Evolutionary conservation across 2,888 invertebrate genomes (phyloP), one percentile per base, ranked within the genome.

Genomic region (Antheraea yamamai): DNA sequence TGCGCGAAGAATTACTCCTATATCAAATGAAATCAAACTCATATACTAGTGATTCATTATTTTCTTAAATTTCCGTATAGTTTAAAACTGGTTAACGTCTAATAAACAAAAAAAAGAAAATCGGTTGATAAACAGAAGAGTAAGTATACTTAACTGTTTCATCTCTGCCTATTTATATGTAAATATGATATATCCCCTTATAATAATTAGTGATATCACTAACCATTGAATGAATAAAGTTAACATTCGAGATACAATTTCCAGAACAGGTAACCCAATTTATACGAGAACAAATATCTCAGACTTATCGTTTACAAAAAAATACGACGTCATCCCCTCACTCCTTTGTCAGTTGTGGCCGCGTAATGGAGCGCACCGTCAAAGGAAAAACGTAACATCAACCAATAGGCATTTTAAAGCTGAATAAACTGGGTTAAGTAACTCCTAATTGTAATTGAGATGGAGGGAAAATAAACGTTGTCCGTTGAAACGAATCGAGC

Each of bases 371-470:
- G 30, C 26, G 2, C 16, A 16, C 3, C 64, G 4, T 39, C 35
- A 70, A 39, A 70, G 39, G 7, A 70, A 10, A 26, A 20, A 20
- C 8, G 39, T n/a, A 39, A 70, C 70, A 14, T 70, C 39, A 39
- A 70, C 70, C 39, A 70, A 70, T 70, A n/a, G 39, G n/a, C 70
- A 70, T 70, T 70, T 70, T 70, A 39, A 70, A 39, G 39, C 70
- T 20, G n/a, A 70, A 70, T 70, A 39, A 70, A 70, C 20, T 70
- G 20, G 70, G 20, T 35, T 39, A 39, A 70, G 39, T 39, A 39
- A 70, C 35, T 20, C 23, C 70, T 39, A 39, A 70, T 30, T 70
- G 70, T 70, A 70, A 70, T 39, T 70, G 70, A 39, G 70, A 70
- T 70, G 70, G 70, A 18, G 35, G 70, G 10, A 30, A 66, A 66